Percentiles rank a stretch among this genome's conserved stretches.
Evolutionary conservation across 1,140 invertebrate species (phyloP).

Genomic region (Zaprionus tsacasi): DNA sequence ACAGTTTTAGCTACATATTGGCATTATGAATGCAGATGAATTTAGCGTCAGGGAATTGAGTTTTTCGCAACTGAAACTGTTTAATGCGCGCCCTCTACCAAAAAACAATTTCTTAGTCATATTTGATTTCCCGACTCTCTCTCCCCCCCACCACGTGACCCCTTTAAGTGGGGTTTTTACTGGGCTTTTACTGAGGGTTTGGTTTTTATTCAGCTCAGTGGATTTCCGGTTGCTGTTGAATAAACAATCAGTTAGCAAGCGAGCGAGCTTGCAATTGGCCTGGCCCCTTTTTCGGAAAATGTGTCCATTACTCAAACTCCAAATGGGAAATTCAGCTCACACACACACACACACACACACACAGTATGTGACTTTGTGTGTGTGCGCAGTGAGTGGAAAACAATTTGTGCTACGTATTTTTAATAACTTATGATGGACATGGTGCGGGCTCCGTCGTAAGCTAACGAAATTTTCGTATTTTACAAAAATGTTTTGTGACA

Average conservation of each 20-base stretch:
- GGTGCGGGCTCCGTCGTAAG: conserved; percentile 8
- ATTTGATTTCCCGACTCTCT: conserved; percentile 3
- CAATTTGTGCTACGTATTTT: conserved; percentile 35
- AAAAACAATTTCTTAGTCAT: conserved; percentile 16
- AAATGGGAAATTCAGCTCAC: conserved; percentile 32
- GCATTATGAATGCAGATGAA: conserved; percentile 60
- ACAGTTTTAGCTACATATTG: conserved; percentile 14
- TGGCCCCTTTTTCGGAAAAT: conserved; percentile 14
- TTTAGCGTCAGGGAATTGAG: conserved; percentile 46
- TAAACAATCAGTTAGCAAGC: conserved; percentile 62
- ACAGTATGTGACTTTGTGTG: neutral
- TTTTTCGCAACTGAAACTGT: conserved; percentile 15
- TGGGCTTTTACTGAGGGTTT: conserved; percentile 13
- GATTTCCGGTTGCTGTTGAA: conserved; percentile 62
- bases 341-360: neutral
- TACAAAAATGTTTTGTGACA: conserved; percentile 15
- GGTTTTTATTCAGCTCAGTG: conserved; percentile 45
- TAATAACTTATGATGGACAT: conserved; percentile 48
- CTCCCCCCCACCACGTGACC: neutral
- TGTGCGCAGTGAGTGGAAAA: conserved; percentile 25
- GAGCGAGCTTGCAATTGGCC: conserved; percentile 42
- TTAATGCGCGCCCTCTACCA: conserved; percentile 2
- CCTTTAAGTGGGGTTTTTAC: neutral
- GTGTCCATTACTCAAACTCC: conserved; percentile 67
- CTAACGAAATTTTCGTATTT: conserved; percentile 28